These are phyloP conservation scores for Laticauda laticaudata DNA, from an alignment of 2,113 vertebrate species.

Conservation along the genomic window DNA sequence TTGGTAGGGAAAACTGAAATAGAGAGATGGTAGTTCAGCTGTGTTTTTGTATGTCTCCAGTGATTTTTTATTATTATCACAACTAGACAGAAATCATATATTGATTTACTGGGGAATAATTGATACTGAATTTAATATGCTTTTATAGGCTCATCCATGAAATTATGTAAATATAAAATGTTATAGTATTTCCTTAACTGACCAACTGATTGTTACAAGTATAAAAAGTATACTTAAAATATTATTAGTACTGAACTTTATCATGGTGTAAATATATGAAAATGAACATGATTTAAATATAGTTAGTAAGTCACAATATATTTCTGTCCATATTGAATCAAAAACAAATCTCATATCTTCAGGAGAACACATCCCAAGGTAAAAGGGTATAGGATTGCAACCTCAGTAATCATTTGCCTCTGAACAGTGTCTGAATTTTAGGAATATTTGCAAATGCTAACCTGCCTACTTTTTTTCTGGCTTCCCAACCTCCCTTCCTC, in stretches of 20 bases:
- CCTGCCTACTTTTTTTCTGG: constrained; percentile 64
- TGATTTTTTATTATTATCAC: background rate
- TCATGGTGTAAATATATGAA: background rate
- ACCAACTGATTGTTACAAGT: constrained; percentile 14
- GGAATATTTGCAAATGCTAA: constrained; percentile 74
- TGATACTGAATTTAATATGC: background rate
- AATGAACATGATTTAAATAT: background rate
- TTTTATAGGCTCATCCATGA: background rate
- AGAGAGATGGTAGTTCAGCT: background rate
- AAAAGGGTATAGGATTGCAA: background rate
- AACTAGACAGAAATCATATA: background rate
- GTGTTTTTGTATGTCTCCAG: background rate
- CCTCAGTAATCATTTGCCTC: constrained; percentile 45
- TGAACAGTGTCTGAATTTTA: constrained; percentile 45
- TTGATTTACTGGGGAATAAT: background rate
- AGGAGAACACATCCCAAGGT: background rate
- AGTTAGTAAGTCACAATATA: background rate
- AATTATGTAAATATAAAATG: background rate
- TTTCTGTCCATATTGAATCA: background rate
- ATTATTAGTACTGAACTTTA: background rate
- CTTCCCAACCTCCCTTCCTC: constrained; percentile 66
- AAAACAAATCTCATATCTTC: background rate
- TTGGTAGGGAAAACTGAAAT: background rate
- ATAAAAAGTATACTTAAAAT: background rate
- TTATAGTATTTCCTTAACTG: constrained; percentile 11